A percentile compares a stretch with the other conserved stretches of the same genome.
Evolutionary conservation across 2,113 vertebrate genomes (phyloP).

Genomic region (Burhinus oedicnemus): DNA sequence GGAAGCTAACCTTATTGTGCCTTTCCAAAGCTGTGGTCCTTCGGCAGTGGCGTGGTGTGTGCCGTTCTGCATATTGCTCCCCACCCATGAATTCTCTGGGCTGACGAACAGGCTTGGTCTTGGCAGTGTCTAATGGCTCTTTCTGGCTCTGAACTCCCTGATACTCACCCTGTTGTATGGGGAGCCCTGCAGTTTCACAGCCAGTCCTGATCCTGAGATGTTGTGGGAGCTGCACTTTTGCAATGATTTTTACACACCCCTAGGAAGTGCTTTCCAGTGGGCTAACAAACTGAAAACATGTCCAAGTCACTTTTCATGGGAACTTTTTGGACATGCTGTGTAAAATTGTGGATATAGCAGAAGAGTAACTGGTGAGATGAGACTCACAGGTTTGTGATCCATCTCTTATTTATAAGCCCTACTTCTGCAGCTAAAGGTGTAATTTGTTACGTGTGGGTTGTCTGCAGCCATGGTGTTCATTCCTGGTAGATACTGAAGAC

Average conservation of each 20-base stretch:
- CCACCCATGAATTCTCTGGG: neutral
- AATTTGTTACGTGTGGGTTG: neutral
- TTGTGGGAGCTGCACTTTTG: neutral
- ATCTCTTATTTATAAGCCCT: neutral
- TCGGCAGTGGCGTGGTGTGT: accelerated
- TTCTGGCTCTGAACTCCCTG: neutral
- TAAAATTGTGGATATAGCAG: neutral
- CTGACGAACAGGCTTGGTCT: neutral
- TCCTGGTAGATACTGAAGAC: neutral
- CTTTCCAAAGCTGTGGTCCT: neutral
- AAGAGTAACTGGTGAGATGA: neutral
- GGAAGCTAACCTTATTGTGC: neutral
- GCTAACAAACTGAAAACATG: accelerated
- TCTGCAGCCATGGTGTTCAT: neutral
- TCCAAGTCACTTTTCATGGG: neutral
- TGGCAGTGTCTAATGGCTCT: neutral
- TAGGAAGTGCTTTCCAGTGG: neutral
- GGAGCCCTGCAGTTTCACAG: accelerated
- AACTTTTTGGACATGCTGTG: neutral
- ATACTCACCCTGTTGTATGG: accelerated
- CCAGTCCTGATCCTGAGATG: neutral
- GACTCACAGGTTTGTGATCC: neutral
- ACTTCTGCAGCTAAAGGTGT: neutral
- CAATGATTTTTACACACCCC: neutral
- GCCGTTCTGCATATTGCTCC: accelerated